These are phyloP conservation scores for Antheraea yamamai DNA, from an alignment of 2,888 invertebrate species.

Conservation along the genomic window DNA sequence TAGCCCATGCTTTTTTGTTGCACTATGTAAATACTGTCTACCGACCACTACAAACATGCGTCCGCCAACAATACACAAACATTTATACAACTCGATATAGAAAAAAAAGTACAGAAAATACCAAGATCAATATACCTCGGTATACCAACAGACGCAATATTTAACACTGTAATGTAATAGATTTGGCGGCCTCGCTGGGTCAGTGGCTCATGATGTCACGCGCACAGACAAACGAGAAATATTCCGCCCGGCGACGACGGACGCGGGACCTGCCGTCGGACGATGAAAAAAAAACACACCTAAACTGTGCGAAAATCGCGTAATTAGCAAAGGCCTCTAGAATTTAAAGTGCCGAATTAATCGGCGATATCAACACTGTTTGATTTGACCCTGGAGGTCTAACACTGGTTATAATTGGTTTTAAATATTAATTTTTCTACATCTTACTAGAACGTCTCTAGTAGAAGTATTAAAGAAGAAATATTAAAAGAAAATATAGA, in stretches of 20 bases:
- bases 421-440: neutral
- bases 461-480: neutral
- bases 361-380: constrained; percentile 21
- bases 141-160: constrained; percentile 48
- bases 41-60: neutral
- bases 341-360: constrained; percentile 15
- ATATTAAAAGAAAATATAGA: no score
- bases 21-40: neutral
- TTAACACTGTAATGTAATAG: constrained; percentile 52
- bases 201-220: constrained; percentile 77
- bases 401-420: neutral
- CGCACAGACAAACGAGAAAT: constrained; percentile 48
- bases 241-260: constrained; percentile 58
- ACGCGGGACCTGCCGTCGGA: neutral
- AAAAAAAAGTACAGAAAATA: constrained; percentile 29
- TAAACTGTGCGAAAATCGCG: neutral
- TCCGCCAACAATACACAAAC: neutral
- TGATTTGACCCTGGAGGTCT: constrained; percentile 7
- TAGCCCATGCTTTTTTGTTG: neutral
- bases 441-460: neutral
- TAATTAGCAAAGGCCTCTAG: constrained; percentile 22
- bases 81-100: neutral
- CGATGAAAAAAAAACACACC: neutral
- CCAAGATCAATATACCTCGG: constrained; percentile 43
- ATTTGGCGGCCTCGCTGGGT: constrained; percentile 72